Evolutionary conservation across 2,113 vertebrate genomes (phyloP).

Genomic region (Cheirogaleus medius): DNA sequence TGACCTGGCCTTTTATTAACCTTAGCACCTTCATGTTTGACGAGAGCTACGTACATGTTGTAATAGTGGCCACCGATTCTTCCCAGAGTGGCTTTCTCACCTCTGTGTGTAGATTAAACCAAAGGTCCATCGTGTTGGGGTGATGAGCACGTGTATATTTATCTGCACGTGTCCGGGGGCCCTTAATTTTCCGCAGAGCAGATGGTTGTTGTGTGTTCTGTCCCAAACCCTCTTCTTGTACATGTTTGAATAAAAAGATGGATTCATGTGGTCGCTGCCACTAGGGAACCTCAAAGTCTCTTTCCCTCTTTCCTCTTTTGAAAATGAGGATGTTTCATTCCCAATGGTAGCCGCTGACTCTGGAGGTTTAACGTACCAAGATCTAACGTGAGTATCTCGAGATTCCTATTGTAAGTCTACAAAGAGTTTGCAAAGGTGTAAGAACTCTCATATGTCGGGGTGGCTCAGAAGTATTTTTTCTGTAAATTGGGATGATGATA

Average conservation of each 20-base stretch:
- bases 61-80: background rate
- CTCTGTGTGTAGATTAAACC: background rate
- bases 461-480: background rate
- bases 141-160: background rate
- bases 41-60: background rate
- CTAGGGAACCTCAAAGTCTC: background rate
- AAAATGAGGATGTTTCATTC: background rate
- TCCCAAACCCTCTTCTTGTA: background rate
- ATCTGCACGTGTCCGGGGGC: background rate
- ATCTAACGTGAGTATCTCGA: background rate
- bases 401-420: background rate
- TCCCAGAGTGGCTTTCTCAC: background rate
- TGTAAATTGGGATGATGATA: background rate
- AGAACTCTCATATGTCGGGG: background rate
- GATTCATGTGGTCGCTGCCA: background rate
- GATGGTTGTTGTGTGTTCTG: background rate
- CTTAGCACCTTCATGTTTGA: background rate
- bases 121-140: background rate
- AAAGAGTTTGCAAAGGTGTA: background rate
- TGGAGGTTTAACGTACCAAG: background rate
- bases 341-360: background rate
- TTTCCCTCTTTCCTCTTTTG: constrained; percentile 14
- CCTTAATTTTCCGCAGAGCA: background rate
- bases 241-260: background rate
- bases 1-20: background rate